Evolutionary conservation across 2,888 invertebrate genomes (phyloP).

Genomic region (Ethmia dodecea): DNA sequence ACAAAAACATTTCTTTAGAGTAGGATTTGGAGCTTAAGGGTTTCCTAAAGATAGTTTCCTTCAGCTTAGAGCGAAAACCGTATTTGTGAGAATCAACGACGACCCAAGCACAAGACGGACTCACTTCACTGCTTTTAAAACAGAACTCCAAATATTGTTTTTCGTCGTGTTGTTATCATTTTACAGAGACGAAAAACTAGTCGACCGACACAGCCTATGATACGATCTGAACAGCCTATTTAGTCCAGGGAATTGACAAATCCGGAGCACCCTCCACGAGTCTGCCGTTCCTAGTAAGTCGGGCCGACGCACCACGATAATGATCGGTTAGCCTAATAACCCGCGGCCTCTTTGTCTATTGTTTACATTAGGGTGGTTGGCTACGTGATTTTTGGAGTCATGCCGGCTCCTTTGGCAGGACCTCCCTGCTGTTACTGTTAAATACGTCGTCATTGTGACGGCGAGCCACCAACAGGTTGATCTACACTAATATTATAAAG

Average conservation of each 20-base stretch:
- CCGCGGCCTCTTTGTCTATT: conserved; percentile 70
- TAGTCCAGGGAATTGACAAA: conserved; percentile 49
- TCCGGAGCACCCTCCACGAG: conserved; percentile 33
- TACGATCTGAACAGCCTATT: conserved; percentile 52
- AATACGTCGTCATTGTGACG: conserved; percentile 55
- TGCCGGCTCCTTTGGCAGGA: conserved; percentile 66
- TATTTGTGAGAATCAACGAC: too few relatives aligned
- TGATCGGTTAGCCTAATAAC: conserved; percentile 60
- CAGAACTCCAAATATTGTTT: too few relatives aligned
- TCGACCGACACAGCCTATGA: conserved; percentile 25
- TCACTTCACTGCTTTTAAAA: too few relatives aligned
- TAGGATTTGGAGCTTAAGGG: too few relatives aligned
- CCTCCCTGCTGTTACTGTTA: conserved; percentile 68
- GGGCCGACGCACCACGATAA: conserved; percentile 29
- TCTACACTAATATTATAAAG: not conserved
- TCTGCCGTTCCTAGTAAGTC: conserved; percentile 29
- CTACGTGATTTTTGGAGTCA: conserved; percentile 70
- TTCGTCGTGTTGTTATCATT: too few relatives aligned
- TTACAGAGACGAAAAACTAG: too few relatives aligned
- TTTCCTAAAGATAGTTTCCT: too few relatives aligned
- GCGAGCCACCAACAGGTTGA: conserved; percentile 14
- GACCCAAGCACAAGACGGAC: too few relatives aligned
- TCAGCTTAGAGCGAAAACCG: too few relatives aligned
- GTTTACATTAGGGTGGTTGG: conserved; percentile 70
- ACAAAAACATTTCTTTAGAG: too few relatives aligned